Conservation (phyloP, 2,113 vertebrate genomes). For the Acrocephalus kingi region DNA sequence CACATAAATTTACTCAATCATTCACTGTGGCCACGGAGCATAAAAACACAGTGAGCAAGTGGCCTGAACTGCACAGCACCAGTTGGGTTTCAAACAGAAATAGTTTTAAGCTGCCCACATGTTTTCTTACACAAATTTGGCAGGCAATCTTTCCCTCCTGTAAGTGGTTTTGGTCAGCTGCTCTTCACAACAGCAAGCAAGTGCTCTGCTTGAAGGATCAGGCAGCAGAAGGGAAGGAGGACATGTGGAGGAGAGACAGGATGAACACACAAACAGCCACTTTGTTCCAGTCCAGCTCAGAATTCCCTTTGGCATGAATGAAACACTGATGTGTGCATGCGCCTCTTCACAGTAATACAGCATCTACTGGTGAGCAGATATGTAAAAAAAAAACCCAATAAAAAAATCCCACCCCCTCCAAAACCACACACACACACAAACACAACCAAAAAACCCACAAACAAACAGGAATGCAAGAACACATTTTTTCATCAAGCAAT, state of each 20-base stretch:
- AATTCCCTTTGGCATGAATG: slow-evolving; percentile 11
- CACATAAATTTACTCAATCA: not conserved
- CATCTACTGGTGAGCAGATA: not conserved
- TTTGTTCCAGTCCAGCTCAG: not conserved
- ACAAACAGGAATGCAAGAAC: not conserved
- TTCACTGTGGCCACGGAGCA: not conserved
- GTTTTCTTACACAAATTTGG: slow-evolving; percentile 18
- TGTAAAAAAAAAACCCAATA: not conserved
- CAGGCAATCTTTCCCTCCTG: not conserved
- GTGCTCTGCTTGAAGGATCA: not conserved
- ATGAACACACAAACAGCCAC: not conserved
- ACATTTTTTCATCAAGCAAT: not conserved
- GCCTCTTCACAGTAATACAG: not conserved
- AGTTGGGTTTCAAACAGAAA: not conserved
- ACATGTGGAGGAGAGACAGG: slow-evolving; percentile 13
- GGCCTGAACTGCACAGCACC: not conserved
- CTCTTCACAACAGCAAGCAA: not conserved
- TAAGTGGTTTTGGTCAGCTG: not conserved
- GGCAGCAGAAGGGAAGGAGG: not conserved
- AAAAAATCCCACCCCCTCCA: no score
- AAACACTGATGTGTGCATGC: not conserved
- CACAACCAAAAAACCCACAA: no score
- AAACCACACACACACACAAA: no score
- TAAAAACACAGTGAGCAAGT: not conserved
- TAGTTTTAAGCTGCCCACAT: slow-evolving; percentile 7